Evolutionary conservation across 2,888 invertebrate species (phyloP), one percentile per base, ranked within the genome.

Genomic region (Xanthia togata): DNA sequence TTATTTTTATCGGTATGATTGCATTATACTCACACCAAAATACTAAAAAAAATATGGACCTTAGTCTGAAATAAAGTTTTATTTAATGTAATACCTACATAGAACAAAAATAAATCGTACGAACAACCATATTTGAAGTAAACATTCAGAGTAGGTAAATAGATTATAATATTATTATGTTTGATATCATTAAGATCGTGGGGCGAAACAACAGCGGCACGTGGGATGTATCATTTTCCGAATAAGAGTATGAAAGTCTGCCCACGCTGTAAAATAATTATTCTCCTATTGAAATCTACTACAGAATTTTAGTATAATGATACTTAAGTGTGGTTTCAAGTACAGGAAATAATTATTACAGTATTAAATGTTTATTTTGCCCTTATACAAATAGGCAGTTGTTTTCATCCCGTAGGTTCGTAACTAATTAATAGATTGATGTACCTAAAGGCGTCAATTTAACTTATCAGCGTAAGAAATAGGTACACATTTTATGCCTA

Each of bases 201-300:
- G 4, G 1, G 4, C 20, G 4, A 47, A 47, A 76, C 31, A 65
- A 67, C 50, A n/a, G 50, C n/a, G 26, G 23, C 26, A 62, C 44
- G 44, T 31, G 26, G 41, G n/a, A 35, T 17, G 6, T 31, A 6
- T 55, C 14, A 38, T 38, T 62, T 44, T 31, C 44, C 26, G 20
- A 55, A 71, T 63, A n/a, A 3, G 3, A 70, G 3, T 38, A 70
- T 44, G 0, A 53, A 44, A 53, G 35, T 14, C 44, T 38, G 3
- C 17, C 76, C 35, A 70, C 50, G 44, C 14, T 38, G 4, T 12
- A 31, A 77, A 38, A 79, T 31, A 79, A 53, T 62, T 47, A 23
- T 55, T 23, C 35, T 20, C 23, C n/a, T 17, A 38, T 11, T 44
- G 11, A 14, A 79, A 44, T 57, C 3, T 12, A 35, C 1, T 8